Evolutionary conservation across 2,888 invertebrate species (phyloP).

Genomic region (Plagodis dolabraria): DNA sequence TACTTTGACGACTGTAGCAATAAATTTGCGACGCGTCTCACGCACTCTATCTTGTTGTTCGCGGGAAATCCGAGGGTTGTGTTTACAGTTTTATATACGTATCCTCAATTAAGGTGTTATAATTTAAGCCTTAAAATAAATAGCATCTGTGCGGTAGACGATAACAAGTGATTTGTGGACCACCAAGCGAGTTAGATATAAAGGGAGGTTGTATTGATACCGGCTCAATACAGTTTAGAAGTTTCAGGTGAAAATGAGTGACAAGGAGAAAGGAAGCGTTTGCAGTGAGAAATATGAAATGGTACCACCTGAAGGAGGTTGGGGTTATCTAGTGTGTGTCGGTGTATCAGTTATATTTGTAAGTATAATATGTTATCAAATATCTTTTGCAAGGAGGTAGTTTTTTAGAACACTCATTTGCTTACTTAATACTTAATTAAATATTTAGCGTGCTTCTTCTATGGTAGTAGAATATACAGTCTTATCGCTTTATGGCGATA

Average conservation of each 20-base stretch:
- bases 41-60: conserved; percentile 55
- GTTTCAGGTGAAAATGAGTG: conserved; percentile 56
- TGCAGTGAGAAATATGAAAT: conserved; percentile 68
- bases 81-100: conserved; percentile 55
- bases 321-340: conserved; percentile 88
- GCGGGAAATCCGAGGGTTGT: conserved; percentile 72
- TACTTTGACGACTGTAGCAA: background rate
- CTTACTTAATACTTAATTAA: too few species aligned
- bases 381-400: background rate
- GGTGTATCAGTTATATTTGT: conserved; percentile 88
- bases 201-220: conserved; percentile 34
- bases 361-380: conserved; percentile 61
- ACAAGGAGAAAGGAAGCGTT: conserved; percentile 53
- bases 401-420: background rate
- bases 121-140: conserved; percentile 62
- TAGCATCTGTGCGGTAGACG: conserved; percentile 53
- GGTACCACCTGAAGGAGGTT: conserved; percentile 88
- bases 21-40: conserved; percentile 15
- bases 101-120: conserved; percentile 66
- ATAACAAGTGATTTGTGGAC: conserved; percentile 67
- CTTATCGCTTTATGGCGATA: too few species aligned
- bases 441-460: too few species aligned
- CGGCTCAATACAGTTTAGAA: conserved; percentile 29
- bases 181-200: conserved; percentile 51
- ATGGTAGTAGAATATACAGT: too few species aligned